Evolutionary conservation across 2,888 invertebrate species (phyloP), one percentile per base, ranked within the genome.

Genomic region (Nebria brevicollis): DNA sequence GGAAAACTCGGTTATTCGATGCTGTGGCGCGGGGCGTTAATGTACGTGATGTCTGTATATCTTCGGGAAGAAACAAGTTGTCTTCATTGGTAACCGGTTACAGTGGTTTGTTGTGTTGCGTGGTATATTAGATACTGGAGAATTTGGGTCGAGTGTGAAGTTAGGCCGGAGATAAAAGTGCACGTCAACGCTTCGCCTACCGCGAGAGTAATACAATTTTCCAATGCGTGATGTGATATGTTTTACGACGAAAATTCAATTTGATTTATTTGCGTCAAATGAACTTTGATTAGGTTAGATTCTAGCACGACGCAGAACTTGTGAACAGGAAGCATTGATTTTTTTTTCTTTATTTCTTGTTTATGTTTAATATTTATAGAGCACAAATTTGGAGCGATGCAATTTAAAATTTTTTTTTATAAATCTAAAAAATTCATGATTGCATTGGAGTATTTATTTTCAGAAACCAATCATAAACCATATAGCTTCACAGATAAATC

Each of bases 241-340:
- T 66, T 75, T 65, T 75, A 26, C 65, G 54, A 75, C 2, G 75
- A 34, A 66, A 34, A 75, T 75, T 75, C 34, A 26, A 75, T 75
- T 75, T 75, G 65, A 66, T 65, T 75, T 75, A 75, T 75, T 74
- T 74, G 54, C 74, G 54, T 75, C 64, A 75, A 75, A 75, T 65
- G 65, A 75, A 75, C 34, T 65, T 34, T 15, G 65, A 75, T 75
- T 65, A 10, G 66, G 75, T 75, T 75, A 75, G 66, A 54, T 3
- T 54, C 54, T 54, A 54, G 54, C 13, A 54, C 54, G 54, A 54
- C 54, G 54, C 54, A 11, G 13, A 54, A 54, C 54, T 54, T 74
- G 65, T 20, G 26, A 54, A 75, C 75, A 65, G 26, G 74, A 75
- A 7, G 25, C 65, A n/a, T 11, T 13, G 54, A 54, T 54, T 54